phyloP scores from a whole-genome alignment of 2,888 invertebrate genomes.

The Phoronis australis region DNA sequence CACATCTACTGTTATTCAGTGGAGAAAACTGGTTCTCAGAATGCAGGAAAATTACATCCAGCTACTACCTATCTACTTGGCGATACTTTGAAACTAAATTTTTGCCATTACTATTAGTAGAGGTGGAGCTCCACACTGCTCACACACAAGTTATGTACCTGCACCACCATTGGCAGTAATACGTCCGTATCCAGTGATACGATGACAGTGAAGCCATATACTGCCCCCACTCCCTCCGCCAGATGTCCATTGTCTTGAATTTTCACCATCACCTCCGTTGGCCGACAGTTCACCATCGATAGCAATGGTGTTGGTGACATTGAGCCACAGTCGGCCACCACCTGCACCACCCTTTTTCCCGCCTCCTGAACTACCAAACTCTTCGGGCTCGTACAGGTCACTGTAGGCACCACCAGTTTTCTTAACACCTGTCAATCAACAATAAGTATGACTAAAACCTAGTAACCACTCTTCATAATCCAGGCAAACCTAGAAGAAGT shows the following conservation, averaged over 20 bases:
- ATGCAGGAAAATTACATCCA: too few species aligned
- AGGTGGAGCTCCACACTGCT: too few species aligned
- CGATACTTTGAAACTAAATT: too few species aligned
- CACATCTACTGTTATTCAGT: too few species aligned
- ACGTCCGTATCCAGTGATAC: conserved; percentile 17
- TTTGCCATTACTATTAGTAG: too few species aligned
- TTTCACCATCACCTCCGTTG: conserved; percentile 20
- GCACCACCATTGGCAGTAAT: conserved; percentile 7
- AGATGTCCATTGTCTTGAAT: conserved; percentile 10
- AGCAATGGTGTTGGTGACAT: conserved; percentile 28
- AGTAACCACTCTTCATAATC: too few species aligned
- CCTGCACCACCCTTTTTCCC: conserved; percentile 27
- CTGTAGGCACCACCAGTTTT: conserved; percentile 24
- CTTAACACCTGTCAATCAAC: too few species aligned
- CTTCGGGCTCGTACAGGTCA: conserved; percentile 28
- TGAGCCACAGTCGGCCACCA: conserved; percentile 34
- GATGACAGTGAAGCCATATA: conserved; percentile 26
- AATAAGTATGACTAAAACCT: too few species aligned
- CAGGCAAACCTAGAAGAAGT: too few species aligned
- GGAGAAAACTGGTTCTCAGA: too few species aligned
- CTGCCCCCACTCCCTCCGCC: conserved; percentile 37
- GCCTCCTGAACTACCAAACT: conserved; percentile 32
- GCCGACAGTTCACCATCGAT: conserved; percentile 29
- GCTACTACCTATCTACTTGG: too few species aligned
- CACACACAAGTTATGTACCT: not conserved